Evolutionary conservation across 2,113 vertebrate species (phyloP).

Genomic region (Macaca nemestrina): DNA sequence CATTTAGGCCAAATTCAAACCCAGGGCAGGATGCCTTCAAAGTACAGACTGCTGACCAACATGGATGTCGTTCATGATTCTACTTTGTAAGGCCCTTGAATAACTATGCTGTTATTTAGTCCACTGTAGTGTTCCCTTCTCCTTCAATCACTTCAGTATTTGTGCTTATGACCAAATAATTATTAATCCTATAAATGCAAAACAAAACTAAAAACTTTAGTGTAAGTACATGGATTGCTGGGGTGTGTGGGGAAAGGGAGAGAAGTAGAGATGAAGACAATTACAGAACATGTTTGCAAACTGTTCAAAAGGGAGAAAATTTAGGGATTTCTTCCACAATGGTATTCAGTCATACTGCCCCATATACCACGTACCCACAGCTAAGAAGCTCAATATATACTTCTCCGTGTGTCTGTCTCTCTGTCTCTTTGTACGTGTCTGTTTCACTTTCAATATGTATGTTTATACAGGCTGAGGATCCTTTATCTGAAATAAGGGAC

Average conservation of each 20-base stretch:
- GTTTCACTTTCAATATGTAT: background rate
- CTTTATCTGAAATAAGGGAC: background rate
- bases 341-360: background rate
- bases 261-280: background rate
- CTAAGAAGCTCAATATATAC: background rate
- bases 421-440: background rate
- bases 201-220: background rate
- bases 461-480: background rate
- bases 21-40: background rate
- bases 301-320: background rate
- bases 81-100: background rate
- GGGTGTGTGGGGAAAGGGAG: background rate
- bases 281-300: background rate
- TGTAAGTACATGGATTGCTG: background rate
- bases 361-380: accelerated
- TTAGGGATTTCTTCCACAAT: background rate
- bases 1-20: background rate
- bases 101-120: background rate
- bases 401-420: background rate
- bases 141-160: background rate
- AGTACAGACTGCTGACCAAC: background rate
- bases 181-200: background rate
- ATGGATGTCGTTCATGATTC: background rate
- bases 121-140: background rate
- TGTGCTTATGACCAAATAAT: background rate